phyloP scores from a whole-genome alignment of 2,113 vertebrate species.

The Otocyon megalotis region DNA sequence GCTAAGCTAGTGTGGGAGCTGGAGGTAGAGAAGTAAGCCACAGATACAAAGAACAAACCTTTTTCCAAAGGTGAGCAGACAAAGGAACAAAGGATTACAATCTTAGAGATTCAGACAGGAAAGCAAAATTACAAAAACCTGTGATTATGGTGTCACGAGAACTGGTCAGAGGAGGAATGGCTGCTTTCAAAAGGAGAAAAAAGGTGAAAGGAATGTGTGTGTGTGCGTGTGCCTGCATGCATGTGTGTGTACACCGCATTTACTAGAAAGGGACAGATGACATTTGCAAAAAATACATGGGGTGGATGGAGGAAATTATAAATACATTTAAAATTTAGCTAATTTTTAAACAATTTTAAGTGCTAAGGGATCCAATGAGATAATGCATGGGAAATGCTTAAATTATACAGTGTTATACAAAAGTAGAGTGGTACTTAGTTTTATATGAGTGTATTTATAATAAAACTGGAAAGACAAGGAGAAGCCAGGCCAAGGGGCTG shows the following conservation, averaged over 20 bases:
- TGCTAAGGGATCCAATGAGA: conserved; percentile 15
- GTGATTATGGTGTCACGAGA: conserved; percentile 18
- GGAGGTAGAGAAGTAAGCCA: neutral
- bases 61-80: neutral
- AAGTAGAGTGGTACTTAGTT: conserved; percentile 69
- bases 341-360: conserved; percentile 71
- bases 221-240: fast-evolving
- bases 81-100: conserved; percentile 53
- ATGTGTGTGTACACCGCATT: neutral
- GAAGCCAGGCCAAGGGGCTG: neutral
- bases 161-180: neutral
- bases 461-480: conserved; percentile 68
- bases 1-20: neutral
- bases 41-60: conserved; percentile 1
- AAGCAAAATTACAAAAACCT: conserved; percentile 13
- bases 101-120: conserved; percentile 37
- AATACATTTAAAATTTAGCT: conserved; percentile 44
- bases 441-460: conserved; percentile 72
- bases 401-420: conserved; percentile 66
- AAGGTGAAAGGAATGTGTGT: neutral
- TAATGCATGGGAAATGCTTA: conserved; percentile 67
- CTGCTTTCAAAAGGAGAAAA: neutral
- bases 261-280: conserved; percentile 38
- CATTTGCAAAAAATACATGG: conserved; percentile 43
- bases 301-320: neutral